Evolutionary conservation across 2,797 vertebrate genomes (phyloP).

Genomic region (Enteromius radiatus): DNA sequence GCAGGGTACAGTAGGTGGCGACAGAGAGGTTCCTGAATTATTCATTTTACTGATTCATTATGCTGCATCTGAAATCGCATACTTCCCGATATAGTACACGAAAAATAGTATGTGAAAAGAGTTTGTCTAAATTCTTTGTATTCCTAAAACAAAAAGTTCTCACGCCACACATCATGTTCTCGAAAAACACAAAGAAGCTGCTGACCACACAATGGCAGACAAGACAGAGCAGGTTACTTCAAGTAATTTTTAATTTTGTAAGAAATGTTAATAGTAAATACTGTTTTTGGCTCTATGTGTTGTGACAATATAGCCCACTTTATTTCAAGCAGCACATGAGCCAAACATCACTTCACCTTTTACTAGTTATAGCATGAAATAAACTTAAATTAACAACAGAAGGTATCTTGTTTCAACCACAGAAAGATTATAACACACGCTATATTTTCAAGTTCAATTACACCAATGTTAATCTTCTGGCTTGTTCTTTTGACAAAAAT

Average conservation of each 20-base stretch:
- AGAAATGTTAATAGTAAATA: neutral
- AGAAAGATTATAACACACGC: no score
- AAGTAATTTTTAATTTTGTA: neutral
- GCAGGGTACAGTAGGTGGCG: neutral
- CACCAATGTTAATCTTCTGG: neutral
- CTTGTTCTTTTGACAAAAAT: neutral
- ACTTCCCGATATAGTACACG: neutral
- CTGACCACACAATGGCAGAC: no score
- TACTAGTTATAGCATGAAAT: neutral
- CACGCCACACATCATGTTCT: neutral
- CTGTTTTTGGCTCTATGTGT: neutral
- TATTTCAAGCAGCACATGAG: neutral
- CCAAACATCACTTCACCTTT: neutral
- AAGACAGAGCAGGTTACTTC: no score
- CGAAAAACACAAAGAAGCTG: neutral
- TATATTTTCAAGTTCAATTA: neutral
- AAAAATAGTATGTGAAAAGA: neutral
- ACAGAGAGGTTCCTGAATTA: neutral
- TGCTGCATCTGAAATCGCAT: neutral
- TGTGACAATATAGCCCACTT: no score
- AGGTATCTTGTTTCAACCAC: neutral
- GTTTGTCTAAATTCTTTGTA: neutral
- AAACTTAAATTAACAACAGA: neutral
- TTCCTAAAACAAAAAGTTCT: no score
- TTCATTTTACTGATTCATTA: neutral